Base-by-base conservation (phyloP, 2,797 vertebrate species). In the Hoplostethus atlanticus region DNA sequence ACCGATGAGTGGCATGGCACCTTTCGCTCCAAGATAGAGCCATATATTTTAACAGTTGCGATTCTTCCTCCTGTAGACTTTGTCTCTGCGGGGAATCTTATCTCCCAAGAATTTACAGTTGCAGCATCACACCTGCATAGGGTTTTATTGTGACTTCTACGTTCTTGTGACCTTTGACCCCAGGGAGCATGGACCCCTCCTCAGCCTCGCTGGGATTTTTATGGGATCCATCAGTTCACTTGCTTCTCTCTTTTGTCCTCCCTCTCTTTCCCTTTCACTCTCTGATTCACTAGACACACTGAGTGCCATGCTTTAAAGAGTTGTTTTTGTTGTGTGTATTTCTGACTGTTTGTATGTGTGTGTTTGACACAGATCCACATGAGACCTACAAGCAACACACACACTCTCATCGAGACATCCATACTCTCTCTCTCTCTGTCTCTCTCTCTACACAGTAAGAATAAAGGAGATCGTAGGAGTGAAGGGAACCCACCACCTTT, bases 91-190 rank as follows among this genome's bases (percentile, higher is more conserved):
- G 15, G 34, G 46, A 68, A 68, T 68, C 77, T 68, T 57, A 31
- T 70, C 63, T 34, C 51, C 40, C 11, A 47, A 52, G 66, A 66
- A 48, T 78, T 65, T 80, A 64, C 58, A 69, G 64, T 67, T 15
- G 31, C 28, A 38, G 60, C 8, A 31, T 71, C 74, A 80, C 68
- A 84, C 77, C 83, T 76, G 76, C 46, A 47, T 11, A 17, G 2
- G 17, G 5, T 65, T 73, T 76, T 12, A 64, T 25, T 68, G 3
- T 56, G 48, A 77, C 58, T 16, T 57, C 56, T 76, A 10, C 36
- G 55, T 60, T 63, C 25, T 25, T 38, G 2, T 67, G 62, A 83
- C 76, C 71, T 83, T 72, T 81, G 77, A 84, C 62, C 68, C n/a
- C 6, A 16, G 1, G 6, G 25, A 63, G 40, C 21, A 55, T 21